Conservation (phyloP, 2,888 invertebrate genomes). For the Acanthosepion lycidas region DNA sequence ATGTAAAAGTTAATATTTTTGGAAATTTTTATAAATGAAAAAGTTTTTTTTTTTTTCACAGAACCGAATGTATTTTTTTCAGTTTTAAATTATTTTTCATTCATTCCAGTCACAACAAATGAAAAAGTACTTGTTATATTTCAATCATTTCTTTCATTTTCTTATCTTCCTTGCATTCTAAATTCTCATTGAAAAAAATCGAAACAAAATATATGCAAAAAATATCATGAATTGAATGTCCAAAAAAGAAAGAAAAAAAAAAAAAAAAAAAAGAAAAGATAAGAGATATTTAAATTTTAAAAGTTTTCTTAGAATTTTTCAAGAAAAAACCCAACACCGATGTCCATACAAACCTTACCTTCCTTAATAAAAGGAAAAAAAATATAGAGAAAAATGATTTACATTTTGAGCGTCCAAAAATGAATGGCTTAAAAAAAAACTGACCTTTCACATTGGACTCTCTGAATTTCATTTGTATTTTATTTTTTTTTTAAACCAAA, state of each 20-base stretch:
- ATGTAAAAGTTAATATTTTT: not conserved
- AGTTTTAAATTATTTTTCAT: not conserved
- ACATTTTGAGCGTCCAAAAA: not conserved
- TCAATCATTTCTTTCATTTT: not conserved
- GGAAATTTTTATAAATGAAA: not conserved
- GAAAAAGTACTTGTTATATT: not conserved
- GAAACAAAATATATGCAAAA: not conserved
- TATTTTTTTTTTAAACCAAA: not conserved
- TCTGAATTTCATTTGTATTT: not conserved
- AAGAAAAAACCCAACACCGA: not conserved
- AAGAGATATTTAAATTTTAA: not conserved
- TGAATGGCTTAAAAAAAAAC: not conserved
- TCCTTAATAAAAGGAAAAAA: not conserved
- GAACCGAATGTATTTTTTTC: not conserved
- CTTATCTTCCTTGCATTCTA: not conserved
- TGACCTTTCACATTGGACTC: not conserved
- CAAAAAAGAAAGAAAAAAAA: not conserved
- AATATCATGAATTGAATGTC: not conserved
- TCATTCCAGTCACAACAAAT: not conserved
- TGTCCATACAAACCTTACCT: not conserved
- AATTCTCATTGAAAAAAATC: not conserved
- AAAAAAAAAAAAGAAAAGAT: not conserved
- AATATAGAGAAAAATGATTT: slow-evolving; percentile 3
- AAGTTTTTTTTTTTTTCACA: not conserved
- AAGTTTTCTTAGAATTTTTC: not conserved